Evolutionary conservation across 1,140 invertebrate genomes (phyloP).

Genomic region (Steinernema feltiae): DNA sequence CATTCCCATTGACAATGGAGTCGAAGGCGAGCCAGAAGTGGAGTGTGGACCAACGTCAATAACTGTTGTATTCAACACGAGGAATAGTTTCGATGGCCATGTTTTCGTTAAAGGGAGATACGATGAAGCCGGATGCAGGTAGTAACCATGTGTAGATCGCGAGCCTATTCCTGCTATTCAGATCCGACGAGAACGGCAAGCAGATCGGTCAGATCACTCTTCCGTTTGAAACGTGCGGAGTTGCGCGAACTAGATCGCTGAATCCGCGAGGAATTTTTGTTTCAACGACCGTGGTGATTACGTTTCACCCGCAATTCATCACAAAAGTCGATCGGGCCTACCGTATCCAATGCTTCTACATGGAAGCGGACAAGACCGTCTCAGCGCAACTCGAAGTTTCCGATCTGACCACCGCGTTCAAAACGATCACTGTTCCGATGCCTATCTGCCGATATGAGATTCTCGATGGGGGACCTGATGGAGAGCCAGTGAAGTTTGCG

Average conservation of each 20-base stretch:
- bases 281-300: slow-evolving; percentile 38
- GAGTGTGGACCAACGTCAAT: not conserved
- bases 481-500: slow-evolving; percentile 12
- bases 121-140: slow-evolving; percentile 8
- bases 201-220: slow-evolving; percentile 27
- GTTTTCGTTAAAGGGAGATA: not conserved
- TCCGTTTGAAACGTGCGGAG: slow-evolving; percentile 38
- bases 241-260: slow-evolving; percentile 32
- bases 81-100: not conserved
- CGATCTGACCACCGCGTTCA: slow-evolving; percentile 33
- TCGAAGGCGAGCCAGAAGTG: not conserved
- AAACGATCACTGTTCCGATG: slow-evolving; percentile 15
- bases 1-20: slow-evolving; percentile 2
- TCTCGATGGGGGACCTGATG: slow-evolving; percentile 20
- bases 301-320: slow-evolving; percentile 40
- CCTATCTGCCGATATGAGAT: slow-evolving; percentile 19
- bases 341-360: slow-evolving; percentile 40
- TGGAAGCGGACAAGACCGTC: slow-evolving; percentile 43
- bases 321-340: slow-evolving; percentile 42
- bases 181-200: not conserved
- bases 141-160: too few species aligned
- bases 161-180: not conserved
- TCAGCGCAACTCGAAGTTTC: slow-evolving; percentile 28
- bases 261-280: slow-evolving; percentile 41
- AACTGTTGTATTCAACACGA: not conserved